A percentile compares a stretch with the other conserved stretches of the same genome.
phyloP scores from a whole-genome alignment of 2,113 vertebrate genomes.

The Hydropotes inermis region DNA sequence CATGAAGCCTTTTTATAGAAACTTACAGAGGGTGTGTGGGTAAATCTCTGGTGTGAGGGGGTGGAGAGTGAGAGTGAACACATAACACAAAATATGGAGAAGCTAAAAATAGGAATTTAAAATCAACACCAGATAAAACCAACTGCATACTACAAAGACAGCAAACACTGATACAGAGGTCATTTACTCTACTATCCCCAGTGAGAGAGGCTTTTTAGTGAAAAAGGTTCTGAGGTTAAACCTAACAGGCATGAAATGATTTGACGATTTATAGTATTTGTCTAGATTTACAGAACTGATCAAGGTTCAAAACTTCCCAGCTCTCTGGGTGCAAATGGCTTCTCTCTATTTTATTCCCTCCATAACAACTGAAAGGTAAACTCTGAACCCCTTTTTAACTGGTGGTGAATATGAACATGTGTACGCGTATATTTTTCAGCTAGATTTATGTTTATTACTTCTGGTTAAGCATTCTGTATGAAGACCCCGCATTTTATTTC shows the following conservation, averaged over 20 bases:
- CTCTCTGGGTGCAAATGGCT: background rate
- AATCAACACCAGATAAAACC: slow-evolving; percentile 31
- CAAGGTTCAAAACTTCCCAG: background rate
- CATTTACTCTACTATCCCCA: background rate
- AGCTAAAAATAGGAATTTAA: slow-evolving; percentile 26
- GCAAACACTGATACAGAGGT: background rate
- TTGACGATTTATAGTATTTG: background rate
- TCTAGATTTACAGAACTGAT: background rate
- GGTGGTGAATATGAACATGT: background rate
- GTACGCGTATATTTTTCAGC: background rate
- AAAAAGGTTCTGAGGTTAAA: slow-evolving; percentile 4
- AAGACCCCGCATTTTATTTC: background rate
- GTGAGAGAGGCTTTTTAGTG: slow-evolving; percentile 11
- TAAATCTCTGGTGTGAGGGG: background rate
- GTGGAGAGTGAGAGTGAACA: background rate
- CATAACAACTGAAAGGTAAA: background rate
- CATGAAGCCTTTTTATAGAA: background rate
- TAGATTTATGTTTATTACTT: background rate
- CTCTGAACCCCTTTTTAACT: background rate
- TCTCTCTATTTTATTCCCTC: background rate
- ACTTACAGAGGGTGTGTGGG: background rate
- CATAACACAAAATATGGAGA: background rate
- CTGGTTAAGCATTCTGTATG: background rate
- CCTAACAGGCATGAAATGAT: background rate
- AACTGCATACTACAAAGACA: background rate